phyloP scores from a whole-genome alignment of 1,140 invertebrate species.

The Panulirus ornatus region DNA sequence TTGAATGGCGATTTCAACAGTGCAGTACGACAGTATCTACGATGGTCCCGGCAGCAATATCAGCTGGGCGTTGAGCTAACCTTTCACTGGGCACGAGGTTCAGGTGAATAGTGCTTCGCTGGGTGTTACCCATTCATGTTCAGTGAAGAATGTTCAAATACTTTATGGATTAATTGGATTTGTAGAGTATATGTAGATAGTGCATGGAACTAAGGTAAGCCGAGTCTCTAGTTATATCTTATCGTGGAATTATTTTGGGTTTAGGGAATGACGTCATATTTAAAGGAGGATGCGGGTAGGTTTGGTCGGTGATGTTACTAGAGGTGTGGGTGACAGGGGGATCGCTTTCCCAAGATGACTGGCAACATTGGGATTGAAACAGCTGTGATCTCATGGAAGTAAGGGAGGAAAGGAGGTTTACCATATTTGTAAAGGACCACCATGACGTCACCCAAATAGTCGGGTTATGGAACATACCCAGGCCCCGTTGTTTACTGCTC shows the following conservation, averaged over 20 bases:
- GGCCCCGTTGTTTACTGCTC: background rate
- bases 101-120: background rate
- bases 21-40: slow-evolving; percentile 45
- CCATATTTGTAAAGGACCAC: background rate
- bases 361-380: background rate
- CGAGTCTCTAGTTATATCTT: no score
- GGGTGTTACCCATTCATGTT: background rate
- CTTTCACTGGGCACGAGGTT: slow-evolving; percentile 27
- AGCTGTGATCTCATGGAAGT: background rate
- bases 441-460: background rate
- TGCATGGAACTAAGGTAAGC: background rate
- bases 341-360: no score
- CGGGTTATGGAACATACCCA: background rate
- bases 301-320: background rate
- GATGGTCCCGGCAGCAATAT: background rate
- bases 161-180: background rate
- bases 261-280: background rate
- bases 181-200: background rate
- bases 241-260: background rate
- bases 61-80: background rate
- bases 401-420: background rate
- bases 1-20: slow-evolving; percentile 32
- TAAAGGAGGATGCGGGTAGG: slow-evolving; percentile 34
- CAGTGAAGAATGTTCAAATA: background rate
- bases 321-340: background rate